Base-by-base conservation (phyloP, 2,888 invertebrate genomes). In the Cryptocheilus praepositus region DNA sequence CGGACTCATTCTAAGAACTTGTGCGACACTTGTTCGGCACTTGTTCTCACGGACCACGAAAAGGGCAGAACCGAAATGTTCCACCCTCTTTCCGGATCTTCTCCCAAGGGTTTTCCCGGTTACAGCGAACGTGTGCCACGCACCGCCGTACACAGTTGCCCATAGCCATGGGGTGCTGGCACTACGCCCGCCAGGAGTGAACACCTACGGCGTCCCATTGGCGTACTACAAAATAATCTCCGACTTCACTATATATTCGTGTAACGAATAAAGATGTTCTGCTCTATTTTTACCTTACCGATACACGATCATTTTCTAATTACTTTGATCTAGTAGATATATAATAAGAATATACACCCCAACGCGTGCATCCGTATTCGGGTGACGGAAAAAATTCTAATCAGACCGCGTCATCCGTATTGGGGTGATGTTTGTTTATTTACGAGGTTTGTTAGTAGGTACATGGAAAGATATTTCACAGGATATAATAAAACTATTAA, bases 21-120 rank as follows among this genome's bases (percentile, higher is more conserved):
- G 81, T 86, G 86, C 81, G 86, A 86, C 85, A 83, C 81, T 83
- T 79, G 83, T 77, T 71, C 67, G 69, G 76, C 86, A 86, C 86
- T 86, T 86, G 86, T 86, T 86, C 86, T 86, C 86, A 86, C 85
- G 84, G 78, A 67, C 16, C 22, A 13, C 13, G n/a, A 16, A 45
- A 54, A 65, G 71, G 61, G 62, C 61, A 61, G 58, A 68, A 28
- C 44, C 57, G 13, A 36, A 11, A 56, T 25, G 64, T 57, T 59
- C 65, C 70, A 74, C 81, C 82, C 81, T 81, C 78, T 76, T 73
- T 70, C 72, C 65, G 60, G 74, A 72, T 67, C 75, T 64, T 60
- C 58, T 79, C 84, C 79, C 83, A 21, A 59, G 85, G 76, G 85
- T 80, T 79, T 76, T 75, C 72, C 61, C 64, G 73, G 64, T 73